These are phyloP conservation scores for Campopleginae sp. DNA, from an alignment of 2,888 invertebrate species.

Conservation along the genomic window DNA sequence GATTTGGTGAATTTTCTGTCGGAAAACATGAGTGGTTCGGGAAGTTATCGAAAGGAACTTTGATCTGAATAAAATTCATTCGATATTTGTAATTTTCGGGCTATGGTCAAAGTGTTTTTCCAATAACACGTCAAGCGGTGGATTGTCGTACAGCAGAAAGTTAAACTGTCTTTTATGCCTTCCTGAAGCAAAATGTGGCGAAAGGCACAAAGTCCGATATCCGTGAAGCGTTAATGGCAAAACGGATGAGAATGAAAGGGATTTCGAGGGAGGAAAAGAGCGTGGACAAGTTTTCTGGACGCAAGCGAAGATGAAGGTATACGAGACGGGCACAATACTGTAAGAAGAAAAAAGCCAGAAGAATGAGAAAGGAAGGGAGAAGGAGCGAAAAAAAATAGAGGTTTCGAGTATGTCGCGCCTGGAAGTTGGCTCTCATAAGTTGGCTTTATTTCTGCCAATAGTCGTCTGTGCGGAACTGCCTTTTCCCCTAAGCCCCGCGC, in stretches of 20 bases:
- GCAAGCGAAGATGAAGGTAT: conserved; percentile 8
- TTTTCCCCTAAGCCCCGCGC: conserved; percentile 46
- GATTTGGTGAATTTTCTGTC: too few relatives aligned
- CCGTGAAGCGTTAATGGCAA: conserved; percentile 28
- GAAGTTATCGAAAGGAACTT: background rate
- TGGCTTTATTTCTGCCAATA: conserved; percentile 64
- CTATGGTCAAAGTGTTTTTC: background rate
- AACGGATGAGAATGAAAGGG: conserved; percentile 38
- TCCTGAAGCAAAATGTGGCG: background rate
- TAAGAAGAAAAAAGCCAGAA: conserved; percentile 11
- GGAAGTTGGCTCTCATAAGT: conserved; percentile 40
- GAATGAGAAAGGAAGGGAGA: background rate
- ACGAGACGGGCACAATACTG: background rate
- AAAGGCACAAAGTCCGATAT: conserved; percentile 14
- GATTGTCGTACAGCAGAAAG: background rate
- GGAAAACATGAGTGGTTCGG: too few relatives aligned
- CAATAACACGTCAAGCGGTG: background rate
- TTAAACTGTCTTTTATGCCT: background rate
- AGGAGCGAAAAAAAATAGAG: conserved; percentile 30
- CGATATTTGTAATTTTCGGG: background rate
- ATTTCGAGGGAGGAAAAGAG: conserved; percentile 41
- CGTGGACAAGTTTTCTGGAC: conserved; percentile 35
- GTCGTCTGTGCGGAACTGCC: conserved; percentile 45
- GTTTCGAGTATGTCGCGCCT: conserved; percentile 30
- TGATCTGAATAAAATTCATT: background rate